Evolutionary conservation across 2,113 vertebrate species (phyloP).

Genomic region (Misgurnus mizolepis): DNA sequence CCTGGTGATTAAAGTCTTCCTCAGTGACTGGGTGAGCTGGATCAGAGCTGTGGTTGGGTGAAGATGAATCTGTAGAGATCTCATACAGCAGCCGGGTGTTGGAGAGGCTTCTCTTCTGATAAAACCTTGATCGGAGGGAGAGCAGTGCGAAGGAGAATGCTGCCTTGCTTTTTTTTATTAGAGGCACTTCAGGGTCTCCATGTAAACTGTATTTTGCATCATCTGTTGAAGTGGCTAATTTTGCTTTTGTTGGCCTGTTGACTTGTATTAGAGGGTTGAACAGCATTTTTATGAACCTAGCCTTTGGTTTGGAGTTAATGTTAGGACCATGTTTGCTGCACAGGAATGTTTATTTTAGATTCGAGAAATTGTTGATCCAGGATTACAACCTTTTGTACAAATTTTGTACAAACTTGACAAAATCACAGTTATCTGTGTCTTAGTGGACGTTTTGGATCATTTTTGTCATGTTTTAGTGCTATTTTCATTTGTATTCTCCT

Average conservation of each 20-base stretch:
- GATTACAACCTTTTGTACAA: too few species aligned
- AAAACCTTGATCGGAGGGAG: not conserved
- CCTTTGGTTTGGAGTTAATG: too few species aligned
- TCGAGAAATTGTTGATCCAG: too few species aligned
- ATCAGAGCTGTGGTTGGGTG: not conserved
- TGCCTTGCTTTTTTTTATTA: not conserved
- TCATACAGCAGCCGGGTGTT: not conserved
- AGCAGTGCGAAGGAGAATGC: not conserved
- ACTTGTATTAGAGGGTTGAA: too few species aligned
- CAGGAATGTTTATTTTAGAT: too few species aligned
- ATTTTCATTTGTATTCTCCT: too few species aligned
- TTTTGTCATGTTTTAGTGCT: too few species aligned
- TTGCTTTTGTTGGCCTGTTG: not conserved
- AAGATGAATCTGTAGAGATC: slow-evolving; percentile 9
- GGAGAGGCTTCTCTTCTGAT: not conserved
- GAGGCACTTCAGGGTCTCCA: not conserved
- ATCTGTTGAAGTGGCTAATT: not conserved
- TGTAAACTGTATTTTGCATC: not conserved
- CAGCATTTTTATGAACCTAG: too few species aligned
- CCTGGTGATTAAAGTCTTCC: slow-evolving; percentile 17
- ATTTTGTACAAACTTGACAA: too few species aligned
- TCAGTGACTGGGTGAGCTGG: not conserved
- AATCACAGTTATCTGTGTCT: too few species aligned
- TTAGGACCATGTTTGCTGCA: too few species aligned
- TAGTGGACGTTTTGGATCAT: too few species aligned